phyloP scores from a whole-genome alignment of 2,797 vertebrate genomes.

The Sebastes hubbsi region DNA sequence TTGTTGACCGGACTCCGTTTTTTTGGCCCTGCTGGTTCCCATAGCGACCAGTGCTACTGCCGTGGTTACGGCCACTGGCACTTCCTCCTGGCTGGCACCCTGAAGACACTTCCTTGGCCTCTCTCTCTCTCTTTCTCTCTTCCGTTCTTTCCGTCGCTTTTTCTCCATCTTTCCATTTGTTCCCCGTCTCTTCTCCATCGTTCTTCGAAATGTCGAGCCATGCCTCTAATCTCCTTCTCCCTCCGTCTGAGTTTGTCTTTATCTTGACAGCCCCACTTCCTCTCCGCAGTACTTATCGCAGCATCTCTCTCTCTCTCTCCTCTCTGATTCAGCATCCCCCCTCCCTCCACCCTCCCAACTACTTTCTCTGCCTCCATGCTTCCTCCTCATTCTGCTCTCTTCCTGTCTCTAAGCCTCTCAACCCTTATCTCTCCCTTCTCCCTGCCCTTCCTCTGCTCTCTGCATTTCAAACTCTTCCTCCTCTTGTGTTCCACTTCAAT shows the following conservation, averaged over 20 bases:
- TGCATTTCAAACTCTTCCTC: conserved; percentile 66
- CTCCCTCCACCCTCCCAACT: conserved; percentile 20
- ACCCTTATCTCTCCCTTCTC: conserved; percentile 63
- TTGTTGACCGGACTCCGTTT: conserved; percentile 59
- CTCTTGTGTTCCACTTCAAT: conserved; percentile 73
- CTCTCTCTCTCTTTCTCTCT: conserved; percentile 28
- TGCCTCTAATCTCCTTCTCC: conserved; percentile 68
- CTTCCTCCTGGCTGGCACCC: conserved; percentile 69
- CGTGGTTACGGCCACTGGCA: conserved; percentile 66
- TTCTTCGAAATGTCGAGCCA: conserved; percentile 59
- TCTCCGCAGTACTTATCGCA: conserved; percentile 74
- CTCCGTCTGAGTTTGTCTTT: conserved; percentile 74
- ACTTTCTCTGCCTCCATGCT: conserved; percentile 66
- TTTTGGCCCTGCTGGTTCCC: conserved; percentile 59
- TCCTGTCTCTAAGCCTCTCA: conserved; percentile 72
- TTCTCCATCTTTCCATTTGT: conserved; percentile 29
- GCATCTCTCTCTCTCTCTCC: conserved; percentile 70
- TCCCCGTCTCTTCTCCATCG: conserved; percentile 44
- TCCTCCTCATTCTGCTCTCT: conserved; percentile 71
- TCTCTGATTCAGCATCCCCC: conserved; percentile 69
- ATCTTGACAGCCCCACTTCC: conserved; percentile 77
- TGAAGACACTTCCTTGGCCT: conserved; percentile 65
- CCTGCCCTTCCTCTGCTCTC: conserved; percentile 62
- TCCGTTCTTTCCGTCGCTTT: conserved; percentile 18
- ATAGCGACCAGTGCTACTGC: conserved; percentile 66